These are phyloP conservation scores for Aphelenchoides fujianensis DNA, from an alignment of 1,140 invertebrate genomes.

Conservation along the genomic window DNA sequence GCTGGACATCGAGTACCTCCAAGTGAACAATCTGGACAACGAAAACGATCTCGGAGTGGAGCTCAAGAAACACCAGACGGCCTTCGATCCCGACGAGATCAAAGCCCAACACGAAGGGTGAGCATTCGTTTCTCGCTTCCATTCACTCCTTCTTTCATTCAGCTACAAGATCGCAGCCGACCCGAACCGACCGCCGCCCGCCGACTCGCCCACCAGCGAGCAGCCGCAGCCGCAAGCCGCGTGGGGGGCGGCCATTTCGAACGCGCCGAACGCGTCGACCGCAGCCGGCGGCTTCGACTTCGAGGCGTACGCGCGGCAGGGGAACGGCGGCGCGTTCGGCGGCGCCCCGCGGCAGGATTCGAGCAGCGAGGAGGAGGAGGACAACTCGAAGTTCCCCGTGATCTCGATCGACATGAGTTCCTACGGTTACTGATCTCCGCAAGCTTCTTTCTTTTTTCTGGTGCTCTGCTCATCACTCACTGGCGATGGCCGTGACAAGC, in stretches of 20 bases:
- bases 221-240: neutral
- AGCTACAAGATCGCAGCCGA: slow-evolving; percentile 46
- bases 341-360: slow-evolving; percentile 33
- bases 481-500: too few relatives aligned
- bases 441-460: neutral
- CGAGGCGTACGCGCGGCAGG: slow-evolving; percentile 8
- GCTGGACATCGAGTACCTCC: slow-evolving; percentile 60
- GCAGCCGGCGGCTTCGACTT: slow-evolving; percentile 2
- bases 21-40: slow-evolving; percentile 55
- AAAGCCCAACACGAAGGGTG: slow-evolving; percentile 52
- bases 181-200: neutral
- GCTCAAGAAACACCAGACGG: slow-evolving; percentile 44
- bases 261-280: neutral
- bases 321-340: slow-evolving; percentile 28
- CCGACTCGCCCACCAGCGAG: slow-evolving; percentile 25
- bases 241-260: neutral
- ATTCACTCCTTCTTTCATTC: too few relatives aligned
- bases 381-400: slow-evolving; percentile 48
- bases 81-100: slow-evolving; percentile 52
- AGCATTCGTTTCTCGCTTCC: neutral
- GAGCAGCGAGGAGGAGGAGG: slow-evolving; percentile 57
- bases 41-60: slow-evolving; percentile 32
- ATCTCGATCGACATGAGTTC: slow-evolving; percentile 61
- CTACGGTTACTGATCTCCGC: slow-evolving; percentile 55
- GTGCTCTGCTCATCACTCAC: neutral